Base-by-base conservation (phyloP, 2,888 invertebrate genomes). In the Scrobipalpa atriplicella region DNA sequence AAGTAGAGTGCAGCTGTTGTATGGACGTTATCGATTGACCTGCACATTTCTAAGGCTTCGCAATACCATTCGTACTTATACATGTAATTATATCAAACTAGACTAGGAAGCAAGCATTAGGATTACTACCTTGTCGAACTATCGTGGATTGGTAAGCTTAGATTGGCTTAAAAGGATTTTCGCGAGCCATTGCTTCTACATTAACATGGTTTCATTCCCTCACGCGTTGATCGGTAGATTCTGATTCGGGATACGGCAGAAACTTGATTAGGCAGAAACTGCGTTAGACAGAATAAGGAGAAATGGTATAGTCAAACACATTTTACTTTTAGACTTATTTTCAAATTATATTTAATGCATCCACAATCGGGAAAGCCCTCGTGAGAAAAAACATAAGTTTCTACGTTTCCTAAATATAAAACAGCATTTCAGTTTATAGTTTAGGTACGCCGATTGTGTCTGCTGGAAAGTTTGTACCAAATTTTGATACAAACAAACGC, bases 41-140 rank as follows among this genome's bases (percentile, higher is more conserved):
- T 56, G 21, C 13, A 56, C 54, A 21, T 21, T 21, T 19, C 54
- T 56, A 56, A 13, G 54, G 54, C 21, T 56, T 56, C 54, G 54
- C 21, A 56, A 21, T 56, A 56, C 21, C 54, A 56, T 56, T 21
- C 21, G 21, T 21, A 21, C 9, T 18, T 52, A 16, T 16, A 16
- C 16, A n/a, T 47, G 47, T 47, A 47, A 47, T 47, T 10, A 13
- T 13, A 47, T 47, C 16, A n/a, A 47, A 16, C 13, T 47, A 47
- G 47, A 16, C 47, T 47, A 16, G 47, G 47, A 47, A 47, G 47
- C 47, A n/a, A 16, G 47, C 47, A 47, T 47, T 47, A 47, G 47
- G 47, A 16, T 16, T 47, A 47, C 6, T 16, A 47, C 16, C 43
- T 47, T n/a, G 8, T 16, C 2, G n/a, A 16, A 47, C n/a, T 47